Evolutionary conservation across 2,797 vertebrate genomes (phyloP).

Genomic region (Rhyacichthys aspro): DNA sequence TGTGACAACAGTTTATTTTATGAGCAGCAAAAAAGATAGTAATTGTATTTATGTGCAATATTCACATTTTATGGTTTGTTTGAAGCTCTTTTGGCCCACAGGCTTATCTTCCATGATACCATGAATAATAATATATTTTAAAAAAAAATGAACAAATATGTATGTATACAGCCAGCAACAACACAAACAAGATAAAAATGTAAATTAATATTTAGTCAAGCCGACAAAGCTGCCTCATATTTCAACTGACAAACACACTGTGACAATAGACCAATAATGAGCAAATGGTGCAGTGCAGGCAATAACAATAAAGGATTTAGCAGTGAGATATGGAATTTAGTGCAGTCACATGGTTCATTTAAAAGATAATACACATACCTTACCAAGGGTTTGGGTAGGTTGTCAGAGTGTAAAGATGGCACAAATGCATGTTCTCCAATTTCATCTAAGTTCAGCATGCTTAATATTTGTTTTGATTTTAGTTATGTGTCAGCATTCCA

Average conservation of each 20-base stretch:
- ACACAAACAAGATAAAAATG: conserved; percentile 8
- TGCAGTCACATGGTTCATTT: background rate
- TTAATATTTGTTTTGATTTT: too few species aligned
- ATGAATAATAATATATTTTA: conserved; percentile 8
- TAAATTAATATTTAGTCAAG: conserved; percentile 13
- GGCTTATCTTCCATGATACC: background rate
- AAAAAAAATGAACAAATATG: conserved; percentile 2
- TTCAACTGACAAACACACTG: background rate
- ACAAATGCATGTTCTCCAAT: too few species aligned
- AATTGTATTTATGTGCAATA: conserved; percentile 15
- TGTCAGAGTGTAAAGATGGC: too few species aligned
- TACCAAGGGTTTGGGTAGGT: too few species aligned
- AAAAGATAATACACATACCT: background rate
- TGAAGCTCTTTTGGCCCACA: conserved; percentile 2
- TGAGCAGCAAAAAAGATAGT: conserved; percentile 1
- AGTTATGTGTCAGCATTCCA: conserved; percentile 2
- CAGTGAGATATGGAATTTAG: background rate
- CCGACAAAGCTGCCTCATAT: background rate
- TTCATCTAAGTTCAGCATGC: too few species aligned
- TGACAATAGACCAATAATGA: conserved; percentile 15
- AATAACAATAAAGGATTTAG: conserved; percentile 4
- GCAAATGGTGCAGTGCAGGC: conserved; percentile 2
- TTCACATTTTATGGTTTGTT: conserved; percentile 6
- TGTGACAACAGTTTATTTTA: conserved; percentile 13
- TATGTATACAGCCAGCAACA: background rate